phyloP scores from a whole-genome alignment of 2,797 vertebrate species.

The Protonibea diacanthus region DNA sequence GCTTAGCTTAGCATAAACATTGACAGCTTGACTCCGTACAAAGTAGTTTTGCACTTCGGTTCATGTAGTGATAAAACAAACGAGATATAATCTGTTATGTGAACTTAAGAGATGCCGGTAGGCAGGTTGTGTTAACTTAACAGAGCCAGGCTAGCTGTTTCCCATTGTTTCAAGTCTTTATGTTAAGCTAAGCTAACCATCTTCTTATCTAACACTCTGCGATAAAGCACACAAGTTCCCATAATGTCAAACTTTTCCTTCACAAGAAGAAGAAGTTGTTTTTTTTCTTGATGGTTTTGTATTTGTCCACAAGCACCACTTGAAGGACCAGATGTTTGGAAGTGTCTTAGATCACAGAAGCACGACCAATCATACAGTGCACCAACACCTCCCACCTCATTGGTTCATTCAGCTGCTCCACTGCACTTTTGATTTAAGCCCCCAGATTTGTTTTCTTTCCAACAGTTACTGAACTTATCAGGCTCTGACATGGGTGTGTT shows the following conservation, averaged over 20 bases:
- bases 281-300: too few species aligned
- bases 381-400: constrained; percentile 25
- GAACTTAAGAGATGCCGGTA: not conserved
- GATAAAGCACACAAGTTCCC: not conserved
- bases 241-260: not conserved
- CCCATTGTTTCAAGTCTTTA: not conserved
- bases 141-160: not conserved
- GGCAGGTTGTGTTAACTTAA: not conserved
- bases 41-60: not conserved
- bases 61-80: not conserved
- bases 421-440: constrained; percentile 55
- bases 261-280: not conserved
- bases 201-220: not conserved
- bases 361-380: constrained; percentile 11
- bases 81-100: not conserved
- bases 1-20: not conserved
- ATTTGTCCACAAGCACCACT: not conserved
- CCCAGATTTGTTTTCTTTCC: constrained; percentile 64
- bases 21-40: not conserved
- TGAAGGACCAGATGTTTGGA: constrained; percentile 16
- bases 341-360: constrained; percentile 19
- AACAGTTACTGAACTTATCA: constrained; percentile 68
- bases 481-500: constrained; percentile 68
- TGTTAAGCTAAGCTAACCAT: not conserved
- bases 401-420: constrained; percentile 34